Evolutionary conservation across 2,797 vertebrate genomes (phyloP).

Genomic region (Pantherophis alleghaniensis): DNA sequence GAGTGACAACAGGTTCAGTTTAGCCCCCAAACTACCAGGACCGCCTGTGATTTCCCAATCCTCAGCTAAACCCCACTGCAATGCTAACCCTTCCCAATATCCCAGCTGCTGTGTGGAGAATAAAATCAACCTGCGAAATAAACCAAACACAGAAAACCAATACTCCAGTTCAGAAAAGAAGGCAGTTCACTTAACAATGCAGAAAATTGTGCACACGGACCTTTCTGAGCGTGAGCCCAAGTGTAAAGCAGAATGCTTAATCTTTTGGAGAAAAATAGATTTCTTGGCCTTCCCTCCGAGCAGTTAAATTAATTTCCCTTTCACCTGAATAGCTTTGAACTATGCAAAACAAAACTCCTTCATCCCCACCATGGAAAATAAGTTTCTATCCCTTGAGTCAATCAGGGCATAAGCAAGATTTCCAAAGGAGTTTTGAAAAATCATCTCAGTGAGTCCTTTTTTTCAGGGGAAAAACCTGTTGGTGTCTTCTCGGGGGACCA

Average conservation of each 20-base stretch:
- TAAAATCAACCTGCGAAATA: neutral
- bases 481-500: conserved; percentile 32
- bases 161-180: neutral
- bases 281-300: neutral
- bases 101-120: no score
- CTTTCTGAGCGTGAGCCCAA: neutral
- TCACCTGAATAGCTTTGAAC: conserved; percentile 16
- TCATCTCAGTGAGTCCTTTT: neutral
- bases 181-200: neutral
- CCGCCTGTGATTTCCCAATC: neutral
- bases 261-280: neutral
- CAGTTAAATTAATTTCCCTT: conserved; percentile 37
- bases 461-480: conserved; percentile 5
- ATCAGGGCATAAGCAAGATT: conserved; percentile 26
- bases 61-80: neutral
- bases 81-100: neutral
- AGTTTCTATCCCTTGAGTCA: conserved; percentile 23
- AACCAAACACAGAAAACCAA: neutral
- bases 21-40: neutral
- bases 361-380: conserved; percentile 11
- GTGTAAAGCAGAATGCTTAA: neutral
- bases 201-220: neutral
- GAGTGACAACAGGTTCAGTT: neutral
- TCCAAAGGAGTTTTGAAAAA: conserved; percentile 29
- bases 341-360: conserved; percentile 41